These are phyloP conservation scores for Lynx canadensis DNA, from an alignment of 2,113 vertebrate species.

Conservation along the genomic window DNA sequence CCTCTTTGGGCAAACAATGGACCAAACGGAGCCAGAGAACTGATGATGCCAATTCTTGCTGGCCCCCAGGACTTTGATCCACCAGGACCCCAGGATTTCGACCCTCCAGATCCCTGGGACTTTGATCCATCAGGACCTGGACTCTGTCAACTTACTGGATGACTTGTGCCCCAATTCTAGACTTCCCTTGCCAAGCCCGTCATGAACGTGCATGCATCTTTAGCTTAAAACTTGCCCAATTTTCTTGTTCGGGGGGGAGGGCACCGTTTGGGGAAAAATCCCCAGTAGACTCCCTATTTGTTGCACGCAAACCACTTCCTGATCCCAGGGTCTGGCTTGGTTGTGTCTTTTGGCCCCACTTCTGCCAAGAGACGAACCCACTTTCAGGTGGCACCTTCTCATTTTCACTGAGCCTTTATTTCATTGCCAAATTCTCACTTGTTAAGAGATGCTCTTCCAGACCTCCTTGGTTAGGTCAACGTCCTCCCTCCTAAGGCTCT, in stretches of 20 bases:
- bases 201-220: background rate
- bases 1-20: background rate
- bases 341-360: background rate
- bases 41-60: background rate
- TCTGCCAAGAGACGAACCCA: background rate
- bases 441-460: background rate
- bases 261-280: background rate
- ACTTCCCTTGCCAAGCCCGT: background rate
- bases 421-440: background rate
- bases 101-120: background rate
- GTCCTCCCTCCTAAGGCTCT: background rate
- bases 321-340: background rate
- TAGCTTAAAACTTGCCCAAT: background rate
- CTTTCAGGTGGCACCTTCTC: background rate
- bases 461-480: background rate
- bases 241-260: rapidly evolving
- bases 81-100: no score
- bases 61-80: no score
- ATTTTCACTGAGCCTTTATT: background rate
- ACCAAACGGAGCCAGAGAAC: background rate
- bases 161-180: background rate
- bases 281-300: background rate
- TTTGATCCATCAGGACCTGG: background rate
- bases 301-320: background rate
- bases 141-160: background rate